Evolutionary conservation across 2,113 vertebrate species (phyloP), one percentile per base, ranked within the genome.

Genomic region (Pimephales promelas): DNA sequence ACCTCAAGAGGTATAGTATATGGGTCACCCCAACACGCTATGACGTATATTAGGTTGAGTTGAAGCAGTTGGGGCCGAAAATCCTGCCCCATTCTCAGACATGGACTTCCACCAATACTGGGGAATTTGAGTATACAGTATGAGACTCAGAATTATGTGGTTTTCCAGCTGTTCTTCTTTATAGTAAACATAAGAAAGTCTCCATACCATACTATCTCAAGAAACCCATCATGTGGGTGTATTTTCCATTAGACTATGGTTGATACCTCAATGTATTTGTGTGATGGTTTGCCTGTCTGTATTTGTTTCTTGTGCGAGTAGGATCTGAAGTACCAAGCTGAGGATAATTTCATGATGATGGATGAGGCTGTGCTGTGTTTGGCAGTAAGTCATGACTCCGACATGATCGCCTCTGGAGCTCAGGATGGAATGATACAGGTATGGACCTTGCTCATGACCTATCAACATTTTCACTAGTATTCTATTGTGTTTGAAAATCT

Each of bases 271-370:
- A 3, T 66, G 7, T 28, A 34, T 20, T 66, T 57, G 43, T 82
- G 72, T 78, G 11, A 68, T 81, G 26, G 18, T 64, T 54, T 34
- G 31, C 31, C 52, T 49, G 6, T 49, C 3, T 81, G 57, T 82
- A 43, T 62, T 49, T 57, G 31, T 72, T 70, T 52, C 2, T 78
- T 66, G 28, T 26, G 76, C 11, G 75, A 76, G 5, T 70, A 99
- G 98, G 97, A 99, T 93, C 92, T 99, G 84, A 99, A 99, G 86
- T 99, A 99, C 87, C 98, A 99, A 90, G 97, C 97, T 5, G 96
- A 99, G 87, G 97, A 99, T 89, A 98, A 97, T 90, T 98, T 98
- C 90, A 99, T 99, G 98, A 97, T 97, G 97, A 99, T 99, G 98
- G 96, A 98, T 49, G 97, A 99, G 70, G 97, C 98, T 0, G 97